Conservation (phyloP, 2,888 invertebrate species). For the Zonitis immaculata region DNA sequence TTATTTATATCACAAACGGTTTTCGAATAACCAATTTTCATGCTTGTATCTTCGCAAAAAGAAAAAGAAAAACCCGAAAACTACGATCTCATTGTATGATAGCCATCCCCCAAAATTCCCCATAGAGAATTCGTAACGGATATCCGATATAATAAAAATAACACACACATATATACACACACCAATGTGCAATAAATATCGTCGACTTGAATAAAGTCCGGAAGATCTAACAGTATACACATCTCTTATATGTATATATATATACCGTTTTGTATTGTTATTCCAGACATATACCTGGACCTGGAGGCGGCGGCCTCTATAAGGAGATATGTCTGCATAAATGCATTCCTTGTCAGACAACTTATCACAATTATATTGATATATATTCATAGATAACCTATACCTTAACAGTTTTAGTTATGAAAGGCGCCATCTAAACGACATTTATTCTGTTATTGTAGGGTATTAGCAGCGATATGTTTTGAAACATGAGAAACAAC, state of each 20-base stretch:
- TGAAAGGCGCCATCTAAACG: too few species aligned
- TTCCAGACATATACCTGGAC: constrained; percentile 14
- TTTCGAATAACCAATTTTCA: background rate
- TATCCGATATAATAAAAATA: constrained; percentile 37
- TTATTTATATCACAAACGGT: background rate
- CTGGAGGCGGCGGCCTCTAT: background rate
- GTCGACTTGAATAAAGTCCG: constrained; percentile 9
- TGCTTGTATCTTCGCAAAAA: background rate
- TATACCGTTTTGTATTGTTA: constrained; percentile 15
- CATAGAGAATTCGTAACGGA: constrained; percentile 29
- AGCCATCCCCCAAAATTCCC: background rate
- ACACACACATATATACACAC: too few species aligned
- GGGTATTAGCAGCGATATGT: background rate
- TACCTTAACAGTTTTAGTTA: too few species aligned
- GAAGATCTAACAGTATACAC: constrained; percentile 9
- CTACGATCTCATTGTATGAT: background rate
- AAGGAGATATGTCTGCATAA: background rate
- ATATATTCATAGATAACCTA: background rate
- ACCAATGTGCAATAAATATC: constrained; percentile 34
- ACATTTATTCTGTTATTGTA: too few species aligned
- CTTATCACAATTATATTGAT: background rate
- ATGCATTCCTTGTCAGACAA: background rate
- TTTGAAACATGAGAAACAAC: background rate
- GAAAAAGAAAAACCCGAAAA: too few species aligned
- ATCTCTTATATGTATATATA: too few species aligned